Conservation (phyloP, 2,797 vertebrate species). For the Otolemur crassicaudatus region DNA sequence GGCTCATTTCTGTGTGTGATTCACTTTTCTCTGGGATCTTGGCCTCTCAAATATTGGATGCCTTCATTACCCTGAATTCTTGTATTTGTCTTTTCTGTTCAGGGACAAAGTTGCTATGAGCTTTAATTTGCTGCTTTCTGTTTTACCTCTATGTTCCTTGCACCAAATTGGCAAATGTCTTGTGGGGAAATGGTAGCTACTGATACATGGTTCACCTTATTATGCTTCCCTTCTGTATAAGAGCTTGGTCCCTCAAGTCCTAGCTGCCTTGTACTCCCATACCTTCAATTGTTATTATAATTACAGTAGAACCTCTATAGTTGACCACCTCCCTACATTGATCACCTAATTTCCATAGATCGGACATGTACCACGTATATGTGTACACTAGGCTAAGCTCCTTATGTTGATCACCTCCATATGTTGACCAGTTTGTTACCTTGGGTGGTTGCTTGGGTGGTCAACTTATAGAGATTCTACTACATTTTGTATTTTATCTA, state of each 20-base stretch:
- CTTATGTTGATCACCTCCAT: too few species aligned
- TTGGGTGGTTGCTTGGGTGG: too few species aligned
- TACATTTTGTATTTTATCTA: neutral
- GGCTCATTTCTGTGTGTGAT: neutral
- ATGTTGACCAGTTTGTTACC: too few species aligned
- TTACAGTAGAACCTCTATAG: neutral
- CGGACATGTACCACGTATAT: too few species aligned
- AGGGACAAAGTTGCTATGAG: neutral
- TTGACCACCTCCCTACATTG: too few species aligned
- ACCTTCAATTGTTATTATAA: neutral
- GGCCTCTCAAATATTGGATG: neutral
- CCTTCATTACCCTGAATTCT: neutral
- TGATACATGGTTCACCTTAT: neutral
- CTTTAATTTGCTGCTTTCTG: neutral
- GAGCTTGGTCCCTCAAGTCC: neutral
- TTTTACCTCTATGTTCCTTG: neutral
- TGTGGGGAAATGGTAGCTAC: neutral
- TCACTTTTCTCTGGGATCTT: neutral
- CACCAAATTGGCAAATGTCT: neutral
- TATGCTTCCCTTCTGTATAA: neutral
- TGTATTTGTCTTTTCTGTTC: neutral
- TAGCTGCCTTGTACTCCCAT: neutral
- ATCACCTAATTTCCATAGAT: too few species aligned
- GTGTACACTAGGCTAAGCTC: too few species aligned
- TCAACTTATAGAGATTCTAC: too few species aligned